Percentiles rank a stretch among this genome's conserved stretches.
phyloP scores from a whole-genome alignment of 2,888 invertebrate genomes.

The Neuroscelio doddi region DNA sequence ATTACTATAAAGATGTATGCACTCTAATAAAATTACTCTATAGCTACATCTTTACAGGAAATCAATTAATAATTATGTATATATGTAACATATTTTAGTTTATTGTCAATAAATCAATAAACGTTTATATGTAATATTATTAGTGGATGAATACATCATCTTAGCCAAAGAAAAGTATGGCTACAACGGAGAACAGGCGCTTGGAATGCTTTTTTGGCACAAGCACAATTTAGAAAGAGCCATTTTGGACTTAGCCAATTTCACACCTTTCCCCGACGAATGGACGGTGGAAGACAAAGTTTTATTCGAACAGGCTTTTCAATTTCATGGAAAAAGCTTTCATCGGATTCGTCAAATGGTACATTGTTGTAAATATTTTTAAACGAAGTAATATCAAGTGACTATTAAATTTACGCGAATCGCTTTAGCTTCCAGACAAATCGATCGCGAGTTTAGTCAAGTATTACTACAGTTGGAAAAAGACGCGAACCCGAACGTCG shows the following conservation, averaged over 20 bases:
- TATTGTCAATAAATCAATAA: slow-evolving; percentile 14
- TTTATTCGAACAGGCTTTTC: slow-evolving; percentile 97
- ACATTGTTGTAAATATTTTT: slow-evolving; percentile 45
- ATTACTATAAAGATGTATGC: too few species aligned
- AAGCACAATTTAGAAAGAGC: slow-evolving; percentile 96
- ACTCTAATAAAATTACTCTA: too few species aligned
- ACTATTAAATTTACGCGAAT: too few species aligned
- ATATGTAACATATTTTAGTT: too few species aligned
- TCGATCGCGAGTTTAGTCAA: slow-evolving; percentile 96
- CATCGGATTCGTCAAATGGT: slow-evolving; percentile 98
- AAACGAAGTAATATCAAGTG: too few species aligned
- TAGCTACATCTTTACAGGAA: too few species aligned
- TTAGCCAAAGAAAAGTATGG: slow-evolving; percentile 97
- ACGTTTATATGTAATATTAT: slow-evolving; percentile 61
- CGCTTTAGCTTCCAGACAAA: slow-evolving; percentile 92
- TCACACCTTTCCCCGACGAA: slow-evolving; percentile 97
- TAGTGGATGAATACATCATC: slow-evolving; percentile 96
- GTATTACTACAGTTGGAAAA: slow-evolving; percentile 99
- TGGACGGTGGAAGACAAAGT: slow-evolving; percentile 99
- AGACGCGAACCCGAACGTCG: slow-evolving; percentile 92
- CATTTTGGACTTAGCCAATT: slow-evolving; percentile 94
- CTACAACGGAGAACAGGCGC: slow-evolving; percentile 96
- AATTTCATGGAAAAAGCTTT: slow-evolving; percentile 98
- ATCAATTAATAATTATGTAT: slow-evolving; percentile 1
- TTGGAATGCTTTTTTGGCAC: slow-evolving; percentile 99